Percentiles rank a stretch among this genome's conserved stretches.
Conservation (phyloP, 2,797 vertebrate genomes). For the Hyperoplus lanceolatus region DNA sequence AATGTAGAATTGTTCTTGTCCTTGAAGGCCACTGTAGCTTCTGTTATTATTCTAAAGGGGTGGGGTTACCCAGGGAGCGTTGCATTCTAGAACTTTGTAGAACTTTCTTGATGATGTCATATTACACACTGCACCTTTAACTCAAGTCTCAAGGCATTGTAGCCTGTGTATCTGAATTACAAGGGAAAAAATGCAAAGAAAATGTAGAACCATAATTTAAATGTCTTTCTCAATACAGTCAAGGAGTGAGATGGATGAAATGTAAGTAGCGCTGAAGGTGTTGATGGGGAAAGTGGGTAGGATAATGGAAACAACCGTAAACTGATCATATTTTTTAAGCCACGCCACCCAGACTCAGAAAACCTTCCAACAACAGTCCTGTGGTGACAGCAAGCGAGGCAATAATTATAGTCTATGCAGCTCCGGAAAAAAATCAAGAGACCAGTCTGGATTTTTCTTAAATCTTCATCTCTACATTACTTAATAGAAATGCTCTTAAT, state of each 20-base stretch:
- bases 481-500: too few relatives aligned
- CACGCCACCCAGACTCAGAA: conserved; percentile 21
- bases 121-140: too few relatives aligned
- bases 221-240: neutral
- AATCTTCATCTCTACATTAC: too few relatives aligned
- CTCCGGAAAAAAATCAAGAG: too few relatives aligned
- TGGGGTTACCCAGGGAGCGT: too few relatives aligned
- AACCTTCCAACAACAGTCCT: conserved; percentile 8
- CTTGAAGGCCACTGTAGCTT: too few relatives aligned
- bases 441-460: too few relatives aligned
- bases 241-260: conserved; percentile 5
- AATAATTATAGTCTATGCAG: too few relatives aligned
- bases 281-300: neutral
- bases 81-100: too few relatives aligned
- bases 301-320: conserved; percentile 32
- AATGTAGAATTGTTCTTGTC: too few relatives aligned
- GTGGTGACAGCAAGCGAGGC: neutral
- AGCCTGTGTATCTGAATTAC: neutral
- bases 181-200: neutral
- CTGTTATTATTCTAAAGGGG: too few relatives aligned
- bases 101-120: too few relatives aligned
- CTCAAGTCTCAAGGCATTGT: neutral
- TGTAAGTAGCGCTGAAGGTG: neutral
- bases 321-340: conserved; percentile 12
- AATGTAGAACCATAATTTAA: neutral